Evolutionary conservation across 2,888 invertebrate species (phyloP).

Genomic region (Ornithoptera alexandrae): DNA sequence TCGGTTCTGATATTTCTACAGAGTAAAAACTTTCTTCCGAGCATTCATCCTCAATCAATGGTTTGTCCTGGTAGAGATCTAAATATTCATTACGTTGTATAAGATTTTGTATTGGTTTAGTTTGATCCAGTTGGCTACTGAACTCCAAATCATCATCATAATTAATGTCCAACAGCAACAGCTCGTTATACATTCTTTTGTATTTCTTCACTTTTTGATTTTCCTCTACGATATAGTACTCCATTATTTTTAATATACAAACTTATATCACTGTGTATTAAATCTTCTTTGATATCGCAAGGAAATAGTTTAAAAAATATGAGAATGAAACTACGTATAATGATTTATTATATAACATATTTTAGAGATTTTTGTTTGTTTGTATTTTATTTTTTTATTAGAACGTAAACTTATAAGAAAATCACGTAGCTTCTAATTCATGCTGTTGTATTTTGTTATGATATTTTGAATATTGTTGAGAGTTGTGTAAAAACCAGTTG

Average conservation of each 20-base stretch:
- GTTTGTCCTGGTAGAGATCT: conserved; percentile 16
- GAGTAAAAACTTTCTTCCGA: conserved; percentile 1
- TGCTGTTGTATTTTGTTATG: neutral
- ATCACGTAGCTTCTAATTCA: neutral
- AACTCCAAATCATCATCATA: neutral
- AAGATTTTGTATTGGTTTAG: conserved; percentile 13
- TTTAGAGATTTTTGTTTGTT: neutral
- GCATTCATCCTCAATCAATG: conserved; percentile 17
- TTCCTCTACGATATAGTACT: conserved; percentile 9
- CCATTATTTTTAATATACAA: neutral
- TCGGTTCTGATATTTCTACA: conserved; percentile 10
- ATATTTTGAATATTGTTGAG: no score
- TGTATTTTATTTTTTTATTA: neutral
- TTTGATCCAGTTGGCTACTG: neutral
- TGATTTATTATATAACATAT: neutral
- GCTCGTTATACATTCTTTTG: neutral
- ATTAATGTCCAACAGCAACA: neutral
- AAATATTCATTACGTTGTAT: conserved; percentile 21
- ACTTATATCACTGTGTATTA: neutral
- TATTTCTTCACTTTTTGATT: neutral
- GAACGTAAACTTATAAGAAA: neutral
- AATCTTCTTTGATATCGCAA: neutral
- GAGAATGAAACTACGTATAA: no score
- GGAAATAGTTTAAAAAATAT: no score
- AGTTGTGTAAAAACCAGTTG: no score